A percentile compares a stretch with the other conserved stretches of the same genome.
Conservation (phyloP, 2,113 vertebrate species). For the Phaethon lepturus region DNA sequence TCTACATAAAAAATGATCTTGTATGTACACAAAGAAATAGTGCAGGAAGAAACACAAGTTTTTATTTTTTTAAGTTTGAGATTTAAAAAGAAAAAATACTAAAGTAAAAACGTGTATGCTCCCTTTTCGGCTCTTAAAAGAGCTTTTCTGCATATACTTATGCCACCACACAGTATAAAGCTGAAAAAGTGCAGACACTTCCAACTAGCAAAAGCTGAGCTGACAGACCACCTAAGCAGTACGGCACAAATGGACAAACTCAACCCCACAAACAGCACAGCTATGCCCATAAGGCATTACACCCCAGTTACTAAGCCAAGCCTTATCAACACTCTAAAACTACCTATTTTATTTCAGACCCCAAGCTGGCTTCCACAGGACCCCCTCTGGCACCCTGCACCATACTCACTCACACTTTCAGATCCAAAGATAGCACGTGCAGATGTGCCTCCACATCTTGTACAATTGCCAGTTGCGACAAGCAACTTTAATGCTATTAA, state of each 20-base stretch:
- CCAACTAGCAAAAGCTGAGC: neutral
- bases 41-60: neutral
- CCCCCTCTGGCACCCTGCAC: accelerated
- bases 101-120: neutral
- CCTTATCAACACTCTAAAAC: neutral
- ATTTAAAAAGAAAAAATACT: neutral
- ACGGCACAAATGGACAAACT: accelerated
- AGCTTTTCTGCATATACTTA: neutral
- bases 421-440: neutral
- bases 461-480: neutral
- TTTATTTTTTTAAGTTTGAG: neutral
- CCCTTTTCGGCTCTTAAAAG: neutral
- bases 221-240: neutral
- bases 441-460: neutral
- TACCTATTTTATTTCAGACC: neutral
- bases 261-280: neutral
- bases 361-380: neutral
- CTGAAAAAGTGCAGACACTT: neutral
- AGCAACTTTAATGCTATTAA: neutral
- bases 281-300: neutral
- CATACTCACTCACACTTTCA: accelerated
- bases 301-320: neutral
- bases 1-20: neutral
- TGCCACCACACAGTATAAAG: neutral
- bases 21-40: neutral